These are phyloP conservation scores for Brachyistius frenatus DNA, from an alignment of 2,113 vertebrate species.

Conservation along the genomic window DNA sequence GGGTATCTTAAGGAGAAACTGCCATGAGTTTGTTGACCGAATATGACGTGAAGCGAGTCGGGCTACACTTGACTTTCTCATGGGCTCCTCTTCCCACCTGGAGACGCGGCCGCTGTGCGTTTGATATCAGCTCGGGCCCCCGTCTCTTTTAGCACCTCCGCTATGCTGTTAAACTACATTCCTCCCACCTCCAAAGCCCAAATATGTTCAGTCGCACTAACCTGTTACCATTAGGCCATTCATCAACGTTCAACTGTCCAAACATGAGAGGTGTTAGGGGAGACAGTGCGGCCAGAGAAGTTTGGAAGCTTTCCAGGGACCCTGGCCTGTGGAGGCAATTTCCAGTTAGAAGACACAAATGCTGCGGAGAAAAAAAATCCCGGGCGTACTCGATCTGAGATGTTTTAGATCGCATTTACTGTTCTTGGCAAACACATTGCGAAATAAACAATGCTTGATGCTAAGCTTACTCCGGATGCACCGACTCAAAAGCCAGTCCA, in stretches of 20 bases:
- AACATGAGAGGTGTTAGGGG: constrained; percentile 80
- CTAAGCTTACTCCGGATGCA: too few species aligned
- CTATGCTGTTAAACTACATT: constrained; percentile 81
- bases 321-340: constrained; percentile 17
- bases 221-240: constrained; percentile 76
- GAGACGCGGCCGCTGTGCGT: constrained; percentile 36
- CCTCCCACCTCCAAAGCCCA: constrained; percentile 79
- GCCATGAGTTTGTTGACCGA: not conserved
- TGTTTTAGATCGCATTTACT: not conserved
- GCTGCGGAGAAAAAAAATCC: not conserved
- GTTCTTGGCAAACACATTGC: not conserved
- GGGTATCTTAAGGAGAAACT: not conserved
- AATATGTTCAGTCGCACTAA: constrained; percentile 77
- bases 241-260: constrained; percentile 77
- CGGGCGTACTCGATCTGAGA: not conserved
- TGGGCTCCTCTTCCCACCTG: constrained; percentile 38
- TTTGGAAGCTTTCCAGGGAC: constrained; percentile 59
- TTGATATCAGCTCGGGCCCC: constrained; percentile 44
- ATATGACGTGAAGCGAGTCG: not conserved
- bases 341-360: constrained; percentile 38
- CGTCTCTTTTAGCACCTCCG: constrained; percentile 62
- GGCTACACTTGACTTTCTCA: constrained; percentile 45
- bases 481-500: too few species aligned
- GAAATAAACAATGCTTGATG: not conserved
- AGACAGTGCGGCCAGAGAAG: constrained; percentile 61